Conservation (phyloP, 1,140 invertebrate species). For the Luehdorfia chinensis region DNA sequence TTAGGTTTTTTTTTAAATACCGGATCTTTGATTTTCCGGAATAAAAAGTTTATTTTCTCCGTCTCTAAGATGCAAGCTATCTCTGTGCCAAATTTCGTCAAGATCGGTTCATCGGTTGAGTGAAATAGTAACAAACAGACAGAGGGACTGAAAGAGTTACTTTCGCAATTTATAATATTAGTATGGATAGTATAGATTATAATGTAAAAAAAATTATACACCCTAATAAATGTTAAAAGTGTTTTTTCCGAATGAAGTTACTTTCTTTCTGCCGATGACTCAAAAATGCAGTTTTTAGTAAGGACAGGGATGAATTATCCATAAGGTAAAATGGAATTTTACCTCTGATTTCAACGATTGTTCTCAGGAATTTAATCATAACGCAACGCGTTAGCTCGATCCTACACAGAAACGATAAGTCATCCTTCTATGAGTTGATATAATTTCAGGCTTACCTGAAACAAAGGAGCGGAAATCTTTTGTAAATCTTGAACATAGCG, state of each 20-base stretch:
- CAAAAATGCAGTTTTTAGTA: background rate
- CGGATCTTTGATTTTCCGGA: too few relatives aligned
- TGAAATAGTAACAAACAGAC: too few relatives aligned
- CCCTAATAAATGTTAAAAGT: too few relatives aligned
- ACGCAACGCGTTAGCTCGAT: slow-evolving; percentile 8
- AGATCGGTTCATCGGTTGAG: too few relatives aligned
- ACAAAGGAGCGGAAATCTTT: slow-evolving; percentile 37
- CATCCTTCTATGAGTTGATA: slow-evolving; percentile 14
- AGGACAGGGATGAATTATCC: background rate
- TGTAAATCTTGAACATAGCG: slow-evolving; percentile 39
- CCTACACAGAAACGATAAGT: slow-evolving; percentile 18
- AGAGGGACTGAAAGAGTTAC: too few relatives aligned
- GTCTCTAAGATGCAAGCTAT: too few relatives aligned
- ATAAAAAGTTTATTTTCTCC: too few relatives aligned
- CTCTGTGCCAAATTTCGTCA: too few relatives aligned
- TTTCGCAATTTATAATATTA: too few relatives aligned
- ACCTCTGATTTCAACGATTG: background rate
- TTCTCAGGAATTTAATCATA: slow-evolving; percentile 26
- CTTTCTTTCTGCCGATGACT: slow-evolving; percentile 1
- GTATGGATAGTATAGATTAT: too few relatives aligned
- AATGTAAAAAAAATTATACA: too few relatives aligned
- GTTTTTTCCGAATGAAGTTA: slow-evolving; percentile 1
- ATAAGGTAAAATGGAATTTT: slow-evolving; percentile 5
- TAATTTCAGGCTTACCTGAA: slow-evolving; percentile 33
- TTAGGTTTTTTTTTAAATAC: too few relatives aligned